Conservation (phyloP, 2,113 vertebrate genomes). For the Rhea americana region DNA sequence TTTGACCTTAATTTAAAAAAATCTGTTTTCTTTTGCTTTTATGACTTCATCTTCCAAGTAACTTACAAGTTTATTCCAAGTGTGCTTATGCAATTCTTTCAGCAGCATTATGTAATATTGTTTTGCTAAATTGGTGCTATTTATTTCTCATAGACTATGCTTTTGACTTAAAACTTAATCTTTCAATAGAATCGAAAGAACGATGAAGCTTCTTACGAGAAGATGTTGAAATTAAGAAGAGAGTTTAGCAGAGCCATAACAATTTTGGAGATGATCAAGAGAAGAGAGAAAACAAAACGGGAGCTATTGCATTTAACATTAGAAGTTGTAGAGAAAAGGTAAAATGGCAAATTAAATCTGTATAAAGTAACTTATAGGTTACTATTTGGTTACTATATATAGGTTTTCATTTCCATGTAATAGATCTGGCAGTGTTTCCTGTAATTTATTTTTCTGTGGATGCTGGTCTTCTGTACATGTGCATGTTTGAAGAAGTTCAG, state of each 20-base stretch:
- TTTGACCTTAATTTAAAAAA: background rate
- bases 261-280: conserved; percentile 95
- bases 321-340: conserved; percentile 94
- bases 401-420: background rate
- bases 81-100: background rate
- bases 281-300: conserved; percentile 90
- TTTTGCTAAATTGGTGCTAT: background rate
- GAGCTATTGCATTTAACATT: conserved; percentile 91
- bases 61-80: background rate
- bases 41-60: background rate
- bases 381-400: too few species aligned
- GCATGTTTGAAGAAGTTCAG: background rate
- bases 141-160: background rate
- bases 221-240: conserved; percentile 91
- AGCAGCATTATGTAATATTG: background rate
- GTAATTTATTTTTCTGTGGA: background rate
- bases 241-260: conserved; percentile 93
- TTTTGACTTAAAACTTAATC: background rate
- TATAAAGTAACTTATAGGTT: background rate
- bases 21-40: background rate
- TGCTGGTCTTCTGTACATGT: background rate
- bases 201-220: conserved; percentile 93
- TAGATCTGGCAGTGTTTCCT: background rate
- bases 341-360: background rate
- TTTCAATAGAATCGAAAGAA: conserved; percentile 89